Base-by-base conservation (phyloP, 2,888 invertebrate genomes). In the Rhagium mordax region DNA sequence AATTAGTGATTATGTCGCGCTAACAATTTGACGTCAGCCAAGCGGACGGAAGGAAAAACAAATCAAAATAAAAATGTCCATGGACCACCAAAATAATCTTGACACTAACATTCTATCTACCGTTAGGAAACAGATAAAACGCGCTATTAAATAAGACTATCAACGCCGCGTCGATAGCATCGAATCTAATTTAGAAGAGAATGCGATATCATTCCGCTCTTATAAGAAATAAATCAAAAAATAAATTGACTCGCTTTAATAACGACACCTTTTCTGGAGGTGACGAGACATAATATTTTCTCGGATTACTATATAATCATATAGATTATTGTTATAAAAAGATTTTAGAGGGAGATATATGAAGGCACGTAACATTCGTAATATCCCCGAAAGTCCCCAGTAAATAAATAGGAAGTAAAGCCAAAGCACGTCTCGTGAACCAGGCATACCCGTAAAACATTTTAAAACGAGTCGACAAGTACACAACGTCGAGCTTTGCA, bases 401-500 rank as follows among this genome's bases (percentile, higher is more conserved):
- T n/a, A 24, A 24, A 24, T n/a, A n/a, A 41, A 41, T 33, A 33
- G 33, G 10, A 41, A 41, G 13, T 10, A 41, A 41, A 41, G 2
- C 3, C 3, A 41, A n/a, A 10, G 41, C n/a, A 41, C 10, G 41
- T n/a, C 1, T 41, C n/a, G n/a, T 41, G n/a, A 41, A 10, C n/a
- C 33, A 33, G 13, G 33, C 33, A 33, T 13, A 29, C 33, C 8
- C n/a, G 41, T n/a, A 41, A 41, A n/a, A 41, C n/a, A 41, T 41
- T n/a, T 41, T 4, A 41, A 41, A 41, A n/a, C 13, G 41, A 41
- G 41, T n/a, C 41, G n/a, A 41, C 41, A 41, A 41, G 41, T 41
- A n/a, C n/a, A 41, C 41, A 41, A n/a, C 41, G n/a, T 53, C n/a
- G 21, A 24, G 53, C 53, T 24, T 53, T 53, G 21, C 24, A 53